Evolutionary conservation across 2,797 vertebrate species (phyloP).

Genomic region (Pangasius larnaudii): DNA sequence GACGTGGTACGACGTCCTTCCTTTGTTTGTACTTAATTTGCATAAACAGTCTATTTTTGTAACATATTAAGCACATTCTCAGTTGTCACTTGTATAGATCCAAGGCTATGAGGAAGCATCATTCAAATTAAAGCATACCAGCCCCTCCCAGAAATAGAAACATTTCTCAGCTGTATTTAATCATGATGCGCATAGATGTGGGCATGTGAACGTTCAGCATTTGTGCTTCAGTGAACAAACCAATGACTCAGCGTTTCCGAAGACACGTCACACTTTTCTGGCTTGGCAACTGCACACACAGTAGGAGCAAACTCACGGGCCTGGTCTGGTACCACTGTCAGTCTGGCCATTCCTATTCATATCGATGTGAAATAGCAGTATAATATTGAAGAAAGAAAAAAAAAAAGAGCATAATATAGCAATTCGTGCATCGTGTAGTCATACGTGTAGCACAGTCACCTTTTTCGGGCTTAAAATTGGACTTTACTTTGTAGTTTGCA

Average conservation of each 20-base stretch:
- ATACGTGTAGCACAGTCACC: neutral
- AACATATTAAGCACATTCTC: too few relatives aligned
- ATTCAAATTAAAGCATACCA: neutral
- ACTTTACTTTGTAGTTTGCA: neutral
- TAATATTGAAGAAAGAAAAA: too few relatives aligned
- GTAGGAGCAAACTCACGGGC: neutral
- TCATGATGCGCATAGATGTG: neutral
- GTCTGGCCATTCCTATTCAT: neutral
- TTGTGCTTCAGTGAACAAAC: neutral
- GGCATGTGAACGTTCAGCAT: conserved; percentile 15
- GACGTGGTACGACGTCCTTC: neutral
- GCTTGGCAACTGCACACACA: neutral
- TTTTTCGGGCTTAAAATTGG: neutral
- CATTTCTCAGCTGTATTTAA: neutral
- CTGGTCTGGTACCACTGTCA: neutral
- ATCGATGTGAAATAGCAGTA: neutral
- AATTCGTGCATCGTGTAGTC: neutral
- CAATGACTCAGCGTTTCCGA: conserved; percentile 29
- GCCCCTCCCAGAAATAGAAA: neutral
- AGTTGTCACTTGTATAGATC: neutral
- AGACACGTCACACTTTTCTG: neutral
- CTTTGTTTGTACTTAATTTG: neutral
- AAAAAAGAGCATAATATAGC: neutral
- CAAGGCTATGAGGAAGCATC: too few relatives aligned
- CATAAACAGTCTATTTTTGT: neutral